These are phyloP conservation scores for Argopecten irradians DNA, from an alignment of 1,140 invertebrate genomes.

Conservation along the genomic window DNA sequence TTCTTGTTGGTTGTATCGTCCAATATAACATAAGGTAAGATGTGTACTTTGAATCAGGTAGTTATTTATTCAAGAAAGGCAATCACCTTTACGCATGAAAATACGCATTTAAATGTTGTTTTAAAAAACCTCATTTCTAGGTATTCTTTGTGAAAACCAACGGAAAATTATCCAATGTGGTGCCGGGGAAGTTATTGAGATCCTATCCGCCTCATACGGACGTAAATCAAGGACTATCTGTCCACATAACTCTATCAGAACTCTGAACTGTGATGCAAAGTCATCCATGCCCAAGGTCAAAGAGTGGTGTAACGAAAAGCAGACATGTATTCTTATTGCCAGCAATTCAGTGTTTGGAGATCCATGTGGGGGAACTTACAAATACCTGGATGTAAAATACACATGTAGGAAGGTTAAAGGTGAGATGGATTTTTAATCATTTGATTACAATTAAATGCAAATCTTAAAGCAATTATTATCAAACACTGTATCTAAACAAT, in stretches of 20 bases:
- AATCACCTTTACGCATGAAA: too few relatives aligned
- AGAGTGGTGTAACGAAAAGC: not conserved
- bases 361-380: conserved; percentile 12
- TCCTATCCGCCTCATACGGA: not conserved
- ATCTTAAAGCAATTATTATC: too few relatives aligned
- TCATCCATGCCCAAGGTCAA: not conserved
- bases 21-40: too few relatives aligned
- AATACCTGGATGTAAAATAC: conserved; percentile 33
- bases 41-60: too few relatives aligned
- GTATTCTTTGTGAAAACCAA: not conserved
- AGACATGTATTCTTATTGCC: conserved; percentile 13
- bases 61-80: too few relatives aligned
- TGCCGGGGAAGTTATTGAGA: not conserved
- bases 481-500: too few relatives aligned
- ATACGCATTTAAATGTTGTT: too few relatives aligned
- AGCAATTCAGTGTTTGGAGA: conserved; percentile 27
- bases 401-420: not conserved
- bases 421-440: too few relatives aligned
- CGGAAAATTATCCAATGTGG: not conserved
- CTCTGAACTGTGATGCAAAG: not conserved
- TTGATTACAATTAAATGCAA: too few relatives aligned
- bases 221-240: not conserved
- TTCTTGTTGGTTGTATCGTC: too few relatives aligned
- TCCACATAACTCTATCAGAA: too few relatives aligned
- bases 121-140: too few relatives aligned